A percentile compares a stretch with the other conserved stretches of the same genome.
phyloP scores from a whole-genome alignment of 2,888 invertebrate genomes.

The Poecilobothrus nobilitatus region DNA sequence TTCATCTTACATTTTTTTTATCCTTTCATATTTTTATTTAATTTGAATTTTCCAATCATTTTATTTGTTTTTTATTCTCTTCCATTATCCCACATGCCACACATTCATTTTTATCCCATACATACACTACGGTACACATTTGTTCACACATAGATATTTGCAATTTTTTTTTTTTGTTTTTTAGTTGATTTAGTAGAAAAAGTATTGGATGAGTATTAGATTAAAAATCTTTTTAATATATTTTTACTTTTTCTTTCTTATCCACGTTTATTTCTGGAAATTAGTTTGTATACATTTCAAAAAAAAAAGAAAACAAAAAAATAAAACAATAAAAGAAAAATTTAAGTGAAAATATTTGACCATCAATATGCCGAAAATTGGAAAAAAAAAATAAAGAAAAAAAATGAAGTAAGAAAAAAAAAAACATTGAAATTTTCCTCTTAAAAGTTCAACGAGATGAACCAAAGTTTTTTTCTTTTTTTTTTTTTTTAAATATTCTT shows the following conservation, averaged over 20 bases:
- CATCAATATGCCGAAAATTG: slow-evolving; percentile 5
- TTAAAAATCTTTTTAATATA: no score
- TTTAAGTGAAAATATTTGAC: neutral
- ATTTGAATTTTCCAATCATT: no score
- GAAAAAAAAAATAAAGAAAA: neutral
- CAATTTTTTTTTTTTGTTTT: no score
- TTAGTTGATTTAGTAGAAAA: no score
- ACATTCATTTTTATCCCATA: no score
- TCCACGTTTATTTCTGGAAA: slow-evolving; percentile 6
- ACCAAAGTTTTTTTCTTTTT: neutral
- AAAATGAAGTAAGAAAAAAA: neutral
- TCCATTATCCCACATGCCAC: no score
- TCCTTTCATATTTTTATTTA: no score
- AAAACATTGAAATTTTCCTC: slow-evolving; percentile 1
- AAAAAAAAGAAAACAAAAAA: neutral
- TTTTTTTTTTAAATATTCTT: neutral
- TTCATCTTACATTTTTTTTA: no score
- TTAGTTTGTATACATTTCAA: slow-evolving; percentile 3
- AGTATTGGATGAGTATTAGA: no score
- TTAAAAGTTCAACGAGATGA: neutral
- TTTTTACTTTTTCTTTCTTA: neutral
- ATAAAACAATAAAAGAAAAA: neutral
- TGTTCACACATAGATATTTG: no score
- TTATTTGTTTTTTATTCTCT: no score
- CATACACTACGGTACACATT: no score